Evolutionary conservation across 2,113 vertebrate genomes (phyloP).

Genomic region (Corythornis cristatus): DNA sequence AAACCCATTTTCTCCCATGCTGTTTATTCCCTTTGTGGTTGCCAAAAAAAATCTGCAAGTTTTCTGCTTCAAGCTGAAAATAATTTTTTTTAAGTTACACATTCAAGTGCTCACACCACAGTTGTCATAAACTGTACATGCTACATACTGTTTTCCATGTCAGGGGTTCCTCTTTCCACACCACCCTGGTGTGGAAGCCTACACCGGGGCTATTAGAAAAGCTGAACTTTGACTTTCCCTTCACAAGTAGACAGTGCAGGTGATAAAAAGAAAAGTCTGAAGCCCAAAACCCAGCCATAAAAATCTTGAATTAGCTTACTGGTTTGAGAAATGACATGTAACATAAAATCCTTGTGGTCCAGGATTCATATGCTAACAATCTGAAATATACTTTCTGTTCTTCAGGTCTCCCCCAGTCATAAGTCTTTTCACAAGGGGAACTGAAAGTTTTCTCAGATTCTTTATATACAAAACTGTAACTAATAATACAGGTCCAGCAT

Average conservation of each 20-base stretch:
- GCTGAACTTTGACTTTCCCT: not conserved
- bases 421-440: not conserved
- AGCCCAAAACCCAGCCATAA: not conserved
- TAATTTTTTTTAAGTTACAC: not conserved
- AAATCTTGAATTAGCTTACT: not conserved
- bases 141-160: not conserved
- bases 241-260: accelerated
- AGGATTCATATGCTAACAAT: not conserved
- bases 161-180: not conserved
- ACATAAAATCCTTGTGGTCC: not conserved
- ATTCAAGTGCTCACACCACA: not conserved
- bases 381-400: not conserved
- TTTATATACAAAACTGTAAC: not conserved
- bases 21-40: not conserved
- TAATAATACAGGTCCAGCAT: not conserved
- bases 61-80: not conserved
- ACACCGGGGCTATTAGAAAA: not conserved
- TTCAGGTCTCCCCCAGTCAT: not conserved
- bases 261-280: not conserved
- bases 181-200: not conserved
- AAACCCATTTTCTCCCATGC: not conserved
- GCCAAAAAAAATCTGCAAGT: constrained; percentile 4
- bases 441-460: not conserved
- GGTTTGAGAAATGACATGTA: not conserved
- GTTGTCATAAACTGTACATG: not conserved